These are phyloP conservation scores for Myrmecobius fasciatus DNA, from an alignment of 2,113 vertebrate species.

Conservation along the genomic window DNA sequence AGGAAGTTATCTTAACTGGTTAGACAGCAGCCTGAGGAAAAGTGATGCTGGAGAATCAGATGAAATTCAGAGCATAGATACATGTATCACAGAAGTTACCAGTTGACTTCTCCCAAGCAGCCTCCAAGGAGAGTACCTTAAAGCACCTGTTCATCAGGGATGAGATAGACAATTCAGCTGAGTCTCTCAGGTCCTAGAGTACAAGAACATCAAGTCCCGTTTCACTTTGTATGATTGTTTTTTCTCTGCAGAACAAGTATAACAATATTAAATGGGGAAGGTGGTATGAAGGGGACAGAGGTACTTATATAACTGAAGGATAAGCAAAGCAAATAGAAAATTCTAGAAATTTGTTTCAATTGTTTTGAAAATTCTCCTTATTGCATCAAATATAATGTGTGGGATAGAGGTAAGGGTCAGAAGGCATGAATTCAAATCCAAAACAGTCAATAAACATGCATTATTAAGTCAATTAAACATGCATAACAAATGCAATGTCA, in stretches of 20 bases:
- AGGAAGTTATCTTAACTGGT: not conserved
- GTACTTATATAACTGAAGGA: not conserved
- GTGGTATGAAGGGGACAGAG: not conserved
- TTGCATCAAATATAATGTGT: not conserved
- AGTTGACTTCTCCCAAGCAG: not conserved
- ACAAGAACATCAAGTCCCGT: not conserved
- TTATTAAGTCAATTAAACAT: too few species aligned
- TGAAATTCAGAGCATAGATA: not conserved
- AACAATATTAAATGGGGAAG: not conserved
- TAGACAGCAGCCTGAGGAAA: not conserved
- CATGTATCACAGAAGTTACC: not conserved
- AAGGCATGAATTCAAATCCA: not conserved
- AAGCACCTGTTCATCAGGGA: not conserved
- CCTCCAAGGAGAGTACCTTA: not conserved
- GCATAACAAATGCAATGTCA: too few species aligned
- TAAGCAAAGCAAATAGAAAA: not conserved
- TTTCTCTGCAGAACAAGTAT: not conserved
- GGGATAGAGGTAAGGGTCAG: not conserved
- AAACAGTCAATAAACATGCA: not conserved
- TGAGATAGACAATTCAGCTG: not conserved
- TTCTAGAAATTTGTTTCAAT: not conserved
- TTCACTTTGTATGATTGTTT: not conserved
- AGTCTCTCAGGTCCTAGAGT: not conserved
- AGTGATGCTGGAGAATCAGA: not conserved
- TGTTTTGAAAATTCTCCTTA: not conserved